phyloP scores from a whole-genome alignment of 2,888 invertebrate species.

The Tortricodes alternella region DNA sequence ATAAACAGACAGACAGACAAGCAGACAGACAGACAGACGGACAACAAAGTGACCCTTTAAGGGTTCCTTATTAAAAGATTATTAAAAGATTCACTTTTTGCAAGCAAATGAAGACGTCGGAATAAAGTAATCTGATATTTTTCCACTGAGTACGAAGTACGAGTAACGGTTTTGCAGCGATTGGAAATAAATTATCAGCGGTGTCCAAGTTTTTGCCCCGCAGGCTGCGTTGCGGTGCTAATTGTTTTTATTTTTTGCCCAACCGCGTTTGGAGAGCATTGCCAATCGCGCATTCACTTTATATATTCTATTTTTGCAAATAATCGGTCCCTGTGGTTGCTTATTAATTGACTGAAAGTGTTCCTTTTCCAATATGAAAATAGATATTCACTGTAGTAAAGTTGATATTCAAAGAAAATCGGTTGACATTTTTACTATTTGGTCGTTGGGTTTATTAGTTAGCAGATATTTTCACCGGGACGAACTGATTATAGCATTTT shows the following conservation, averaged over 20 bases:
- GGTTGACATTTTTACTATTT: background rate
- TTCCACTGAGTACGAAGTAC: background rate
- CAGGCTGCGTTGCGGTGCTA: constrained; percentile 49
- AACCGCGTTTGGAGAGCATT: constrained; percentile 33
- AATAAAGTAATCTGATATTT: background rate
- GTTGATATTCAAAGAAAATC: background rate
- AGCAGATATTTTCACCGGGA: background rate
- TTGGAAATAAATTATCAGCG: constrained; percentile 67
- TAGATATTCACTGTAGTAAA: background rate
- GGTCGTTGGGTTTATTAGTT: background rate
- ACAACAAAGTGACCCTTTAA: too few relatives aligned
- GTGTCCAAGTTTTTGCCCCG: constrained; percentile 50
- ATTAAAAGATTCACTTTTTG: too few relatives aligned
- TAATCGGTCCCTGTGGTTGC: background rate
- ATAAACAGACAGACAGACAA: too few relatives aligned
- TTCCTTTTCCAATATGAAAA: constrained; percentile 3
- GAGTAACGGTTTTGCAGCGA: constrained; percentile 41
- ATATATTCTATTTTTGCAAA: constrained; percentile 19
- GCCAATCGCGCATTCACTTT: constrained; percentile 13
- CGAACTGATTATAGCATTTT: background rate
- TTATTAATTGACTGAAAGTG: constrained; percentile 22
- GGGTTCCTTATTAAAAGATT: too few relatives aligned
- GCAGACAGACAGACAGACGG: too few relatives aligned
- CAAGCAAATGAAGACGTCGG: too few relatives aligned
- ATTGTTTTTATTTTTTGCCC: constrained; percentile 64